phyloP scores from a whole-genome alignment of 2,113 vertebrate species.

The Caranx ignobilis region DNA sequence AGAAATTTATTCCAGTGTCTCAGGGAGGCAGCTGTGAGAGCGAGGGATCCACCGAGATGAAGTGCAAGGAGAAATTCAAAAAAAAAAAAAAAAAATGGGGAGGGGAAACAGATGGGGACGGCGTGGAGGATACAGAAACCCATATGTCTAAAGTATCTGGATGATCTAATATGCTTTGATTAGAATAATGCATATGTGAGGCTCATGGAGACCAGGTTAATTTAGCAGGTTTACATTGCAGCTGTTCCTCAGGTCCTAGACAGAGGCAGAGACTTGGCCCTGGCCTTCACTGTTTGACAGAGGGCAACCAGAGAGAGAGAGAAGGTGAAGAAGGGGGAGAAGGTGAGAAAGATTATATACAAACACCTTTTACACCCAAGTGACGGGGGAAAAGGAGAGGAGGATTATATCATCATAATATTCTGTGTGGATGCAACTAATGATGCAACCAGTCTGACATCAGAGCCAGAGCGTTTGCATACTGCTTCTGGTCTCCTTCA shows the following conservation, averaged over 20 bases:
- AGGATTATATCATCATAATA: not conserved
- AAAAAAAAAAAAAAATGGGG: slow-evolving; percentile 8
- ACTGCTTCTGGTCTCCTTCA: not conserved
- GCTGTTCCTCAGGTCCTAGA: slow-evolving; percentile 77
- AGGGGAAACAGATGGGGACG: slow-evolving; percentile 83
- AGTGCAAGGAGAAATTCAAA: slow-evolving; percentile 44
- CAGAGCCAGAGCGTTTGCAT: not conserved
- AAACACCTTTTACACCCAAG: not conserved
- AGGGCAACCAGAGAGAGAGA: slow-evolving; percentile 52
- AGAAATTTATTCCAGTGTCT: slow-evolving; percentile 43
- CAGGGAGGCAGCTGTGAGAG: slow-evolving; percentile 63
- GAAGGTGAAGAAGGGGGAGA: not conserved
- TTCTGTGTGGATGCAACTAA: not conserved
- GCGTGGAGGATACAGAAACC: slow-evolving; percentile 76
- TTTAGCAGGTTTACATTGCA: slow-evolving; percentile 82
- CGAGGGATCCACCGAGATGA: slow-evolving; percentile 52
- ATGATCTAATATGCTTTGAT: slow-evolving; percentile 86
- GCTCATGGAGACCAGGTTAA: slow-evolving; percentile 78
- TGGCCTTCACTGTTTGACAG: slow-evolving; percentile 72
- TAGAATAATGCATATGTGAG: slow-evolving; percentile 83
- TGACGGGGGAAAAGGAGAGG: not conserved
- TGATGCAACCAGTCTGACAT: not conserved
- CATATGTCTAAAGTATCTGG: slow-evolving; percentile 86
- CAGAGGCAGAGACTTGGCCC: slow-evolving; percentile 44
- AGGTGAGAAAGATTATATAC: not conserved